phyloP scores from a whole-genome alignment of 1,140 invertebrate species.

The Trichonephila clavipes region DNA sequence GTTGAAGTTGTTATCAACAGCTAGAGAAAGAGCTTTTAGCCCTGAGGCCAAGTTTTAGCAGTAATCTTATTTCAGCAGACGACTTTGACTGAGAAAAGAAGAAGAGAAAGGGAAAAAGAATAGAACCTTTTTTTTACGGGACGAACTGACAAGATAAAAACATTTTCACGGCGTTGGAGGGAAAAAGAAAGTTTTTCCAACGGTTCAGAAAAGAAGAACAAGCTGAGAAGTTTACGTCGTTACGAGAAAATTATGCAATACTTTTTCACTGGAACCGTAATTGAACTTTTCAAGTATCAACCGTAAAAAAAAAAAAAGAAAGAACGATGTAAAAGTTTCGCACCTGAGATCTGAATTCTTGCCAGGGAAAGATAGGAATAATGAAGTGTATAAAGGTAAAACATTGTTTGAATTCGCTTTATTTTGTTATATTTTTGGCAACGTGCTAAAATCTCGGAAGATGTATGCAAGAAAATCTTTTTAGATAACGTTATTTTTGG shows the following conservation, averaged over 20 bases:
- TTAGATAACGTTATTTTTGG: background rate
- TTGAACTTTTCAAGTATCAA: conserved; percentile 43
- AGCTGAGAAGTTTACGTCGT: conserved; percentile 35
- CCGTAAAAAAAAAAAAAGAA: background rate
- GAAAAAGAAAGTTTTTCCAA: conserved; percentile 25
- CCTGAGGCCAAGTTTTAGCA: conserved; percentile 65
- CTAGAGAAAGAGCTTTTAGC: conserved; percentile 59
- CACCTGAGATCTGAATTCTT: conserved; percentile 52
- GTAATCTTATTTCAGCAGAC: conserved; percentile 73
- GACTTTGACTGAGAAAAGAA: conserved; percentile 59
- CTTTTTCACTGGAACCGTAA: conserved; percentile 17
- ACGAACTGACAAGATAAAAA: conserved; percentile 72
- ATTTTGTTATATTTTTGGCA: conserved; percentile 4
- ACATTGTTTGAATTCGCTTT: conserved; percentile 6
- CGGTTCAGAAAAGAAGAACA: conserved; percentile 14
- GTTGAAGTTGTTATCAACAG: conserved; percentile 74
- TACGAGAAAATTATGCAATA: conserved; percentile 63
- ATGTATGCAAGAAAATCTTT: conserved; percentile 10
- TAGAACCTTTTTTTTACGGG: conserved; percentile 46
- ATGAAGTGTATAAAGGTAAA: conserved; percentile 22
- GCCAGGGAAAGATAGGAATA: conserved; percentile 43
- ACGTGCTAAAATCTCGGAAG: background rate
- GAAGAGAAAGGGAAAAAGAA: conserved; percentile 39
- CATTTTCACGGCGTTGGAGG: conserved; percentile 29
- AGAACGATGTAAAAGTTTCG: conserved; percentile 8